Conservation (phyloP, 1,140 invertebrate species). For the Bombus waltoni region DNA sequence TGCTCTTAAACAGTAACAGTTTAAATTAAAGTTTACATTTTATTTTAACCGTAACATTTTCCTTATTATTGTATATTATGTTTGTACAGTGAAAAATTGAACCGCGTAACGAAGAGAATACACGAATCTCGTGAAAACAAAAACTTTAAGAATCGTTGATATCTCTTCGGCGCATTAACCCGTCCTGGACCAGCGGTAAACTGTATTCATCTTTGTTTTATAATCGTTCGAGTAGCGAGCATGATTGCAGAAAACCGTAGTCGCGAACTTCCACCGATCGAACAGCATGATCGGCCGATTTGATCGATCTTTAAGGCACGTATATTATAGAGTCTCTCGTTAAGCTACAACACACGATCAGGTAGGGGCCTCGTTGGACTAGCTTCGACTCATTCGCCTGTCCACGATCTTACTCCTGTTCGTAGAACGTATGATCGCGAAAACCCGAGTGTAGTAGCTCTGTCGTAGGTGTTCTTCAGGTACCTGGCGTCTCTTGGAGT, state of each 20-base stretch:
- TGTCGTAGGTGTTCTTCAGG: slow-evolving; percentile 56
- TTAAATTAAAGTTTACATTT: too few relatives aligned
- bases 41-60: not conserved
- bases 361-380: slow-evolving; percentile 54
- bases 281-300: not conserved
- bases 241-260: slow-evolving; percentile 5
- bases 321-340: slow-evolving; percentile 60
- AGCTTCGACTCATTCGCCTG: slow-evolving; percentile 52
- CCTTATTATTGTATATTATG: not conserved
- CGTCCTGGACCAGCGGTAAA: not conserved
- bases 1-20: too few relatives aligned
- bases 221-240: not conserved
- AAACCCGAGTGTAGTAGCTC: slow-evolving; percentile 43
- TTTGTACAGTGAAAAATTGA: not conserved
- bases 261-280: not conserved
- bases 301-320: slow-evolving; percentile 56
- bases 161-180: slow-evolving; percentile 11
- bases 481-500: slow-evolving; percentile 61
- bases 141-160: not conserved
- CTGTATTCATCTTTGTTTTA: not conserved
- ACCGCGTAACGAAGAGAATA: not conserved
- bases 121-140: not conserved
- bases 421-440: slow-evolving; percentile 11
- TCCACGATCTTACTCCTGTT: slow-evolving; percentile 1
- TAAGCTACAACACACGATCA: slow-evolving; percentile 54